Evolutionary conservation across 2,888 invertebrate genomes (phyloP), one percentile per base, ranked within the genome.

Genomic region (Thymelicus sylvestris): DNA sequence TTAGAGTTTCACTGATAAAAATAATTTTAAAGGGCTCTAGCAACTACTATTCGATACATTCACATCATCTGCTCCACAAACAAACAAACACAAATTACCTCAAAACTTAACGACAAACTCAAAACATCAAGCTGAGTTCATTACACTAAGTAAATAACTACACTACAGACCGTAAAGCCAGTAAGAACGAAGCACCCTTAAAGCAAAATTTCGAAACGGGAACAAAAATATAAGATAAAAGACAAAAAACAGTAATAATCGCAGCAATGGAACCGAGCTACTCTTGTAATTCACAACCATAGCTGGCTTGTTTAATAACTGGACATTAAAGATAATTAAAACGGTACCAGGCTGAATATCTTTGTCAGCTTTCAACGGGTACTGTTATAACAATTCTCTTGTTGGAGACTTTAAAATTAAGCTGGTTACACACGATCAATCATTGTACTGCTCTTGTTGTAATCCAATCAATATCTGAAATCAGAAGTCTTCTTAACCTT

Each of bases 251-350:
- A 59, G 65, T 65, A 70, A 68, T 57, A 68, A 60, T 65, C 47
- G 64, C 59, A 60, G 65, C 50, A 59, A 65, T 64, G 64, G 60
- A 70, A 65, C 70, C 70, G 15, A 64, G 69, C 57, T 59, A 59
- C 70, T 65, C 50, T 65, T 70, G 59, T 70, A 69, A 64, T 69
- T 60, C 70, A 65, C 59, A 65, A 65, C 59, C 48, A 64, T 64
- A 70, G 72, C 71, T 24, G 48, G 62, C 67, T 72, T 74, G 65
- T 67, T 74, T 75, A 73, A 70, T 70, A 69, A 70, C 69, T 70
- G 64, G 69, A 72, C 74, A 64, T 75, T 74, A 71, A 74, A 72
- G 73, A 76, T 77, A 76, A 77, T 76, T 77, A 77, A 75, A 77
- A 76, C 71, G 73, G 73, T 74, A 74, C 72, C 71, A 47, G 76